Base-by-base conservation (phyloP, 2,797 vertebrate genomes). In the Cichlasoma orientale region DNA sequence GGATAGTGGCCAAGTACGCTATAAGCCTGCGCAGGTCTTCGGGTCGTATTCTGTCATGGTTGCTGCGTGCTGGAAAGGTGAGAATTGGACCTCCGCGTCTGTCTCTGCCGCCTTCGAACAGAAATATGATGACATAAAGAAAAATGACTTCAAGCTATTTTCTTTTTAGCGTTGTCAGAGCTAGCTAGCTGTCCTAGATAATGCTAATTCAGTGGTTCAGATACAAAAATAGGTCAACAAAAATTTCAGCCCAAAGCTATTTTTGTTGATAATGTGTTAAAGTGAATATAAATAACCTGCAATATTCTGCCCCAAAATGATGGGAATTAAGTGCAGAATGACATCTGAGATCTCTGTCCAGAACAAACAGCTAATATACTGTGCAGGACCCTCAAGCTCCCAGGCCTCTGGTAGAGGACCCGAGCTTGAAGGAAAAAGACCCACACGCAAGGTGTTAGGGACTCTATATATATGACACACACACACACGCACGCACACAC, bases 1-100 rank as follows among this genome's bases (percentile, higher is more conserved):
- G 98, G 91, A 99, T 98, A 83, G 97, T 97, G 0, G 98, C 98
- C 41, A 99, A 95, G 84, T 99, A 99, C 0, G 97, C 97, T 85
- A 99, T 96, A 76, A 99, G 96, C 79, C 97, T 96, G 78, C 98
- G 95, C 63, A 99, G 97, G 82, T 99, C 98, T 90, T 99, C 98
- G 38, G 97, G 96, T 88, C 97, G 96, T 98, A 99, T 99, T 97
- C 98, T 97, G 83, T 99, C 98, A 5, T 99, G 98, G 91, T 99
- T 99, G 92, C 97, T 98, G 52, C 98, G 96, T 84, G 97, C 97
- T 86, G 98, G 98, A 92, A 99, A 99, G 0, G 98, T 99, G 89
- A 99, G 94, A 89, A 99, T 96, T 3, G 98, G 98, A 78, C 98
- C 98, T 70, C 98, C 98, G 3, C 98, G 97, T 79, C 98, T 97